Conservation (phyloP, 2,797 vertebrate species). For the Lemur catta region DNA sequence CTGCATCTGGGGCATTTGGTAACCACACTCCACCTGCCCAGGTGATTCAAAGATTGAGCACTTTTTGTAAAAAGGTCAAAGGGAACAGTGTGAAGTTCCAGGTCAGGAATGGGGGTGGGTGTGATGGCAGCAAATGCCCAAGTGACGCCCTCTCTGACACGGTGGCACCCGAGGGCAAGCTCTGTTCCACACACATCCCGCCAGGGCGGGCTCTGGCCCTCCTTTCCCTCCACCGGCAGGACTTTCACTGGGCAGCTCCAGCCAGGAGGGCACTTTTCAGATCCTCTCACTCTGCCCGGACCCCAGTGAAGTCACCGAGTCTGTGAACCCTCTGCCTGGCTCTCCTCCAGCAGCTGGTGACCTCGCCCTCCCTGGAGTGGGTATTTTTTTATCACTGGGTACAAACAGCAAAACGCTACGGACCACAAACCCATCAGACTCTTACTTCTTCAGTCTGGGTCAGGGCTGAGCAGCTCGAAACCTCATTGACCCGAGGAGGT, state of each 20-base stretch:
- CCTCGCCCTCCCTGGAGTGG: accelerated
- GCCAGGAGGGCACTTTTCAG: neutral
- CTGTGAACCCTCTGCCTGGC: neutral
- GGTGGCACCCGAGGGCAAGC: accelerated
- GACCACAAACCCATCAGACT: accelerated
- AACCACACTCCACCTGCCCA: neutral
- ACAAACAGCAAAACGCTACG: accelerated
- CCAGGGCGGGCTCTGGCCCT: accelerated
- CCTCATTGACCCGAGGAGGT: accelerated
- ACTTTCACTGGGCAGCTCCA: accelerated
- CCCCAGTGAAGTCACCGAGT: accelerated
- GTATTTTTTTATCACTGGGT: accelerated
- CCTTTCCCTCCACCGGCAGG: accelerated
- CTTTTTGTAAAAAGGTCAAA: neutral
- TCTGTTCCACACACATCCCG: accelerated
- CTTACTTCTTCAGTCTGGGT: accelerated
- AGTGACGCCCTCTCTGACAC: neutral
- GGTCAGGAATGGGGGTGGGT: neutral
- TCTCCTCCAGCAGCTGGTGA: neutral
- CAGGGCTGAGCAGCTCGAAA: neutral
- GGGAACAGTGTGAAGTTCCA: neutral
- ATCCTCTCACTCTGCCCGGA: neutral
- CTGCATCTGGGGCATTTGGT: accelerated
- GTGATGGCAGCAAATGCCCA: neutral
- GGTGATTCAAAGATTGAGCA: too few species aligned